phyloP scores from a whole-genome alignment of 1,140 invertebrate species.

The Apis mellifera region DNA sequence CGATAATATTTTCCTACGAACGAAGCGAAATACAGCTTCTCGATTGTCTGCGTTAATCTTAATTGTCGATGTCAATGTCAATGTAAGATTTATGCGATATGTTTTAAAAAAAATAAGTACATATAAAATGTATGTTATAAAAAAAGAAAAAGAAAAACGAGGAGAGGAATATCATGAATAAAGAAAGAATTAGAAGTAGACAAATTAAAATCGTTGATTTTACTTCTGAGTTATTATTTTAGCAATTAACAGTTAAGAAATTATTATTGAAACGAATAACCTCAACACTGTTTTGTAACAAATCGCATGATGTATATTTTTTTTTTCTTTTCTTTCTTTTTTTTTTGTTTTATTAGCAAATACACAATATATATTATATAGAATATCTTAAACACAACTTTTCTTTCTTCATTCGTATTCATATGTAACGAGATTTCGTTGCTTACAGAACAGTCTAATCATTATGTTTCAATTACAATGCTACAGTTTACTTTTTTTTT shows the following conservation, averaged over 20 bases:
- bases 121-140: background rate
- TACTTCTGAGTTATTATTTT: too few species aligned
- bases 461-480: conserved; percentile 28
- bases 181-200: conserved; percentile 15
- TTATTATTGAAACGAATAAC: background rate
- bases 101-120: background rate
- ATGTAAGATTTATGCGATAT: conserved; percentile 19
- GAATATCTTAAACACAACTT: conserved; percentile 66
- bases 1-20: background rate
- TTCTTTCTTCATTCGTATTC: conserved; percentile 56
- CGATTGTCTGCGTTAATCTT: conserved; percentile 52
- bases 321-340: conserved; percentile 48
- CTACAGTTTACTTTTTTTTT: background rate
- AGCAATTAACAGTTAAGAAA: background rate
- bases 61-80: conserved; percentile 25
- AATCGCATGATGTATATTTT: conserved; percentile 68
- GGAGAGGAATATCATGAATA: background rate
- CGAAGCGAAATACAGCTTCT: background rate
- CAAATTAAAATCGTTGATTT: background rate
- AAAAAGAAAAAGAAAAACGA: too few species aligned
- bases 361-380: conserved; percentile 73
- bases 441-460: conserved; percentile 46
- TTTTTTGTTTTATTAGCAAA: conserved; percentile 68
- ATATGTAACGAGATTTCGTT: conserved; percentile 66
- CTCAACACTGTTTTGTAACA: conserved; percentile 61